Evolutionary conservation across 2,888 invertebrate species (phyloP).

Genomic region (Flexamia atlantica): DNA sequence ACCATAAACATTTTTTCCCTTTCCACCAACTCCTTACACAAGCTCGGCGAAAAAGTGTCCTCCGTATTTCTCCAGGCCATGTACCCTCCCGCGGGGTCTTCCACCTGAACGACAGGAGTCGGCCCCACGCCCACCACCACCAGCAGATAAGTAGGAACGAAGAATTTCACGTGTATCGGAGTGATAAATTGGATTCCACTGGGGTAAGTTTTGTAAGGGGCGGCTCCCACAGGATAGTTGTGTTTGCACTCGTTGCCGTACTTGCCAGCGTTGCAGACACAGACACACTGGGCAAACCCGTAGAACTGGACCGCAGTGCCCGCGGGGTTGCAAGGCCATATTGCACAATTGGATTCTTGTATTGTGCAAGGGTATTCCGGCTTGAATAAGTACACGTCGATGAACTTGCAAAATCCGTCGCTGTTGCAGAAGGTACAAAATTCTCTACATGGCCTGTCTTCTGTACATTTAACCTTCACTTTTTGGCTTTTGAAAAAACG

Average conservation of each 20-base stretch:
- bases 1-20: not conserved
- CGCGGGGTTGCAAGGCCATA: not conserved
- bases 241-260: not conserved
- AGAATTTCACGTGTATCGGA: not conserved
- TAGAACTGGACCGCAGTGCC: not conserved
- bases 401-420: not conserved
- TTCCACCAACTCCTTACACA: not conserved
- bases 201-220: not conserved
- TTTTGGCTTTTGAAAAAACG: too few relatives aligned
- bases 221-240: not conserved
- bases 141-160: not conserved
- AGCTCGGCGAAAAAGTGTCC: not conserved
- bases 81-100: not conserved
- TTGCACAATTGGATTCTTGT: not conserved
- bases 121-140: not conserved
- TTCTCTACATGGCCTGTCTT: too few relatives aligned
- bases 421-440: not conserved
- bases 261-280: not conserved
- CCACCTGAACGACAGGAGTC: not conserved
- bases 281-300: not conserved
- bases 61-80: not conserved
- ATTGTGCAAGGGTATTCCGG: not conserved
- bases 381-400: not conserved
- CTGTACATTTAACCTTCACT: too few relatives aligned
- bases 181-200: not conserved